Evolutionary conservation across 2,113 vertebrate species (phyloP).

Genomic region (Pongo abelii): DNA sequence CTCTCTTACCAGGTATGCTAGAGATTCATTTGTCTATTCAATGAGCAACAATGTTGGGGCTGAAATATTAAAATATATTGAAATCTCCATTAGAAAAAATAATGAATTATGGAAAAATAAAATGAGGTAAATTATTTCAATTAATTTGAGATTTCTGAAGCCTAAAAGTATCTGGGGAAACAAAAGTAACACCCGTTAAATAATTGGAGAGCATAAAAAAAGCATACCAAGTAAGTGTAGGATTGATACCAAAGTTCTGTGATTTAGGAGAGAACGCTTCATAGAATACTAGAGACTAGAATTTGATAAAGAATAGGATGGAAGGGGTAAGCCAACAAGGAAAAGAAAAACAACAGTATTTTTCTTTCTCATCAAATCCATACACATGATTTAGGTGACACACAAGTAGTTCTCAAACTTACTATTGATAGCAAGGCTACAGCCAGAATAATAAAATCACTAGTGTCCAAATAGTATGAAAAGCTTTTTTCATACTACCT

Average conservation of each 20-base stretch:
- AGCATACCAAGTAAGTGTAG: not conserved
- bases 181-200: not conserved
- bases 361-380: not conserved
- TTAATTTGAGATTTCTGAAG: slow-evolving; percentile 15
- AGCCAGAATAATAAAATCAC: not conserved
- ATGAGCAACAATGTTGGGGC: not conserved
- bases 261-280: not conserved
- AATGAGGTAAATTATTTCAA: not conserved
- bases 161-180: not conserved
- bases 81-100: not conserved
- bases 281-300: not conserved
- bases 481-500: not conserved
- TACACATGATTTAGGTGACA: not conserved
- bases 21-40: not conserved
- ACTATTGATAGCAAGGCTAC: not conserved
- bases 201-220: not conserved
- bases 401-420: not conserved
- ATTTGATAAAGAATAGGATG: not conserved
- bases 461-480: not conserved
- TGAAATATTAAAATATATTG: slow-evolving; percentile 30
- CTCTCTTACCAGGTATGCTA: not conserved
- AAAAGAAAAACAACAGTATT: not conserved
- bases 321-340: not conserved
- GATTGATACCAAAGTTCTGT: not conserved
- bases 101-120: not conserved